Evolutionary conservation across 2,797 vertebrate species (phyloP).

Genomic region (Parotocinclus haroldoi): DNA sequence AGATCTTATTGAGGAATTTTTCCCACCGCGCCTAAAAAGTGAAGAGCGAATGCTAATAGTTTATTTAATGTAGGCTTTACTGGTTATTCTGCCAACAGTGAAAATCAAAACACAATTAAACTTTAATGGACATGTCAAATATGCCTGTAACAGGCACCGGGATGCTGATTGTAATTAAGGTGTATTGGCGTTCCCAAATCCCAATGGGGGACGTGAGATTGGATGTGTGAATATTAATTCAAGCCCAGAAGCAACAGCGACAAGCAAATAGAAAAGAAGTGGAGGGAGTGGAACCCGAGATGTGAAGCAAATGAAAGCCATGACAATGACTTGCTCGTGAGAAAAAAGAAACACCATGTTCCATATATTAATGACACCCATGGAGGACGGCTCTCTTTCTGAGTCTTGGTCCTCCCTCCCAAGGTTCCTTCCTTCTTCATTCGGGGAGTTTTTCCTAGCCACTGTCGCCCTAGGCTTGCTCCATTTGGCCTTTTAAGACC

Average conservation of each 20-base stretch:
- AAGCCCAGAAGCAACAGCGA: conserved; percentile 56
- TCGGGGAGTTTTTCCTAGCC: too few relatives aligned
- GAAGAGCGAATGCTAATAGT: too few relatives aligned
- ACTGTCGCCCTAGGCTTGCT: too few relatives aligned
- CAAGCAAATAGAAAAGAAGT: conserved; percentile 37
- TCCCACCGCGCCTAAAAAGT: too few relatives aligned
- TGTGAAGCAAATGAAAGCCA: background rate
- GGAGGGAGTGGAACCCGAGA: background rate
- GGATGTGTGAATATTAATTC: conserved; percentile 70
- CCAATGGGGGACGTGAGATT: conserved; percentile 54
- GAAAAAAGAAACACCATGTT: too few relatives aligned
- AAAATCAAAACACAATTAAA: conserved; percentile 40
- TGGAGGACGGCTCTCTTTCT: too few relatives aligned
- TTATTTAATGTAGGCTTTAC: too few relatives aligned
- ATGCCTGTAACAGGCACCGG: conserved; percentile 12
- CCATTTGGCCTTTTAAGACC: too few relatives aligned
- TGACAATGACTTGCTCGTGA: background rate
- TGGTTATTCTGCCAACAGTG: background rate
- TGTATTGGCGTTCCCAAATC: conserved; percentile 63
- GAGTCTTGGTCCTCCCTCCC: too few relatives aligned
- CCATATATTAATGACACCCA: too few relatives aligned
- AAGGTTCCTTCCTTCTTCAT: too few relatives aligned
- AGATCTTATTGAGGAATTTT: too few relatives aligned
- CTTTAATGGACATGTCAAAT: conserved; percentile 63
- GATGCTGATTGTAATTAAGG: conserved; percentile 61